A percentile compares a stretch with the other conserved stretches of the same genome.
These are phyloP conservation scores for Mesoligia furuncula DNA, from an alignment of 2,888 invertebrate genomes.

Conservation along the genomic window DNA sequence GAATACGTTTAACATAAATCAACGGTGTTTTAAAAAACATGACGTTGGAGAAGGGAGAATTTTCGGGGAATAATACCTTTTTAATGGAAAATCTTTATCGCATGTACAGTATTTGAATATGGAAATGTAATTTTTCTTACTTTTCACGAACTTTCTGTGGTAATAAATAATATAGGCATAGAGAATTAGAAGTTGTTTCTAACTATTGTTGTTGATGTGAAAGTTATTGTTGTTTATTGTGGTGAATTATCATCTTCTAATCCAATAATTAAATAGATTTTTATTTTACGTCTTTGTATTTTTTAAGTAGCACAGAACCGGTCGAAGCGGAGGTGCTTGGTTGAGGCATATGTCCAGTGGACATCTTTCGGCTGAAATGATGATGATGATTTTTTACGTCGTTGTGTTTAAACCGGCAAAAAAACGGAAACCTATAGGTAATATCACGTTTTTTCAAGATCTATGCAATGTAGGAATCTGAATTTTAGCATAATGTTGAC, in stretches of 20 bases:
- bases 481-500: background rate
- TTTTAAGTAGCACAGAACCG: no score
- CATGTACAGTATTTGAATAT: conserved; percentile 62
- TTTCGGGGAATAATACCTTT: conserved; percentile 62
- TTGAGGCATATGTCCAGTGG: no score
- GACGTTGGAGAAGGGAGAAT: conserved; percentile 68
- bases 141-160: conserved; percentile 34
- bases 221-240: conserved; percentile 5
- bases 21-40: conserved; percentile 78
- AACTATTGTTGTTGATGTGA: conserved; percentile 26
- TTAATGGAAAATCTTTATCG: conserved; percentile 66
- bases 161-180: conserved; percentile 38
- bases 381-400: no score
- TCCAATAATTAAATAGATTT: background rate
- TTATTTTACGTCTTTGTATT: background rate
- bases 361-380: no score
- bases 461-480: background rate
- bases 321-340: no score
- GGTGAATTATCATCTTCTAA: background rate
- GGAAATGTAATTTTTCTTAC: conserved; percentile 54
- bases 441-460: no score
- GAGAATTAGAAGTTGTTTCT: conserved; percentile 36
- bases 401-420: no score
- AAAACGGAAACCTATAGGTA: no score
- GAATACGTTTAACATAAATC: conserved; percentile 82